A percentile compares a stretch with the other conserved stretches of the same genome.
These are phyloP conservation scores for Helostoma temminkii DNA, from an alignment of 2,797 vertebrate genomes.

Conservation along the genomic window DNA sequence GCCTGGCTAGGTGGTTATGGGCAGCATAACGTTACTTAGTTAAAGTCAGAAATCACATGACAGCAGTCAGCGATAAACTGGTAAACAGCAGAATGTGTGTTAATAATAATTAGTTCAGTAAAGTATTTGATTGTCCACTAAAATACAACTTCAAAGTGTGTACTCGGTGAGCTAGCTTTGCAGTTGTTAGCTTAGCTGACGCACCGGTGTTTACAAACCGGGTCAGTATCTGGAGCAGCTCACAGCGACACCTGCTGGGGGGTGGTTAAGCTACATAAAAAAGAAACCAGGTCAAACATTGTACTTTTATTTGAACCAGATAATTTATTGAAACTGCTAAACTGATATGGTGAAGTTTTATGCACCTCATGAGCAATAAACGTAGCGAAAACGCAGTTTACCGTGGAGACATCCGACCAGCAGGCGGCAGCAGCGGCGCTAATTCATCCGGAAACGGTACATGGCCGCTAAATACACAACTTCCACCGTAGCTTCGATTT, in stretches of 20 bases:
- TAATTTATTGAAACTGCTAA: neutral
- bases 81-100: fast-evolving
- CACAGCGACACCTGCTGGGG: constrained; percentile 30
- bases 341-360: fast-evolving
- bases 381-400: neutral
- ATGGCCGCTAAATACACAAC: fast-evolving
- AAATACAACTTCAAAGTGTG: fast-evolving
- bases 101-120: fast-evolving
- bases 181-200: neutral
- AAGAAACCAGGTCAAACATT: too few relatives aligned
- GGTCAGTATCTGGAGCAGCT: fast-evolving
- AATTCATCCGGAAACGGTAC: constrained; percentile 16
- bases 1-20: neutral
- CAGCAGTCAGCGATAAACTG: fast-evolving
- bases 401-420: constrained; percentile 4
- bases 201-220: constrained; percentile 36
- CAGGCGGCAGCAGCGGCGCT: constrained; percentile 47
- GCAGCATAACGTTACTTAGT: neutral
- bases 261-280: neutral
- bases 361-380: fast-evolving
- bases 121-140: fast-evolving
- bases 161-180: neutral
- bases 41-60: neutral
- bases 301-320: too few relatives aligned
- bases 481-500: neutral